Base-by-base conservation (phyloP, 2,797 vertebrate species). In the Valencia hispanica region DNA sequence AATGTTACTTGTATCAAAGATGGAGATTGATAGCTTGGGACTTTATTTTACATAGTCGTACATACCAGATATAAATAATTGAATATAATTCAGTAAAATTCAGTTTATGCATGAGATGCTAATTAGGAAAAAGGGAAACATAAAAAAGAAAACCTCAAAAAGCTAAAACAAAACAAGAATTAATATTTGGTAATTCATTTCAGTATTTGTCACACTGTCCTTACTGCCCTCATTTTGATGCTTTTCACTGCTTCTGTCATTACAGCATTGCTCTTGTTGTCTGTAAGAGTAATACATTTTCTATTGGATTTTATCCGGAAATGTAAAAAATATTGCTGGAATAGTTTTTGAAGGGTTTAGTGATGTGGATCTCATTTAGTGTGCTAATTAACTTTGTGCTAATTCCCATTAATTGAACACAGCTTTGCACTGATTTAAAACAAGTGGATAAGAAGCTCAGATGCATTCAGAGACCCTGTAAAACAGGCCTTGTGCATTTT, bases 291-390 rank as follows among this genome's bases (percentile, higher is more conserved):
- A 22, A 51, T 7, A 17, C 2, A 10, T 48, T 22, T 20, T 55
- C 3, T 11, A 12, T 3, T n/a, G 53, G n/a, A 55, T 55, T 27
- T 55, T 14, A 55, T 55, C n/a, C 27, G 53, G 20, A 68, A 5
- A 43, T 65, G 4, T n/a, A 43, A 41, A 41, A 43, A 20, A 66
- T 4, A 41, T 43, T 43, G 22, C 36, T 27, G 14, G 11, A 25
- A 39, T 43, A 68, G 36, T 39, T 14, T 66, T 66, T 41, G n/a
- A 41, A n/a, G 22, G 22, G 11, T 43, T n/a, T 43, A 68, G 8
- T 68, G 25, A n/a, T 68, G 39, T 68, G 39, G 25, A n/a, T 68
- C 65, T 68, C 43, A 68, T 43, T 68, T 68, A 27, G 39, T 68
- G 22, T 68, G 36, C 14, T 68, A 43, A 68, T 68, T 68, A n/a